phyloP scores from a whole-genome alignment of 2,113 vertebrate genomes.

The Tragelaphus imberbis region DNA sequence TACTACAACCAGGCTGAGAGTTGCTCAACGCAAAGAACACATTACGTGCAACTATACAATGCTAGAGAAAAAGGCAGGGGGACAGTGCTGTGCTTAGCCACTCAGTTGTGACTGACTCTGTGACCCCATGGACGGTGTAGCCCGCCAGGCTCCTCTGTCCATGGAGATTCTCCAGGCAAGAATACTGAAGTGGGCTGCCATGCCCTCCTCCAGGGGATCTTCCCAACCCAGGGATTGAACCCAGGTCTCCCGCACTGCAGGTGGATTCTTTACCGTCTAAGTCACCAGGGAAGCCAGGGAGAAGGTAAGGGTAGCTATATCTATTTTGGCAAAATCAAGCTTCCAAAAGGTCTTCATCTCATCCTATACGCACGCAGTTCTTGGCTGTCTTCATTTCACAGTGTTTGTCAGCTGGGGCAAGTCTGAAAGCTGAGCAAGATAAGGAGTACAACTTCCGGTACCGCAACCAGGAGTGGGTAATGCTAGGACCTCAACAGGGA shows the following conservation, averaged over 20 bases:
- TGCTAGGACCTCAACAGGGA: conserved; percentile 29
- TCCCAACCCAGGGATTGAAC: background rate
- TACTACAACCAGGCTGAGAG: background rate
- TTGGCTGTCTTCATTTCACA: conserved; percentile 74
- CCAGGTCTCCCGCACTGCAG: background rate
- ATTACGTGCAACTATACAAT: background rate
- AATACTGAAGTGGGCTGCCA: background rate
- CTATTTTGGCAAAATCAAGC: conserved; percentile 66
- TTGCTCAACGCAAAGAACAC: conserved; percentile 41
- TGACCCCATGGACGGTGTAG: background rate
- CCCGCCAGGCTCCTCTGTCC: background rate
- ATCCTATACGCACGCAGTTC: conserved; percentile 43
- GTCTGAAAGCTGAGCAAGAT: conserved; percentile 44
- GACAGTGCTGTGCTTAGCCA: background rate
- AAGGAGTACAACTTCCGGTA: conserved; percentile 63
- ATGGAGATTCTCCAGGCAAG: background rate
- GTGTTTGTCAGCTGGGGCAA: conserved; percentile 59
- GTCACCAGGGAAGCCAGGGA: background rate
- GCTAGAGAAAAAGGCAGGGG: background rate
- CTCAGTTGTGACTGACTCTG: background rate
- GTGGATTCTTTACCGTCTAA: background rate
- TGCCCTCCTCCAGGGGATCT: background rate
- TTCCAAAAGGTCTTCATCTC: conserved; percentile 73
- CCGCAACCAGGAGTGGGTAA: conserved; percentile 62
- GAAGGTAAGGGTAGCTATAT: conserved; percentile 60